Percentiles rank a stretch among this genome's conserved stretches.
phyloP scores from a whole-genome alignment of 2,113 vertebrate genomes.

The Procapra przewalskii region DNA sequence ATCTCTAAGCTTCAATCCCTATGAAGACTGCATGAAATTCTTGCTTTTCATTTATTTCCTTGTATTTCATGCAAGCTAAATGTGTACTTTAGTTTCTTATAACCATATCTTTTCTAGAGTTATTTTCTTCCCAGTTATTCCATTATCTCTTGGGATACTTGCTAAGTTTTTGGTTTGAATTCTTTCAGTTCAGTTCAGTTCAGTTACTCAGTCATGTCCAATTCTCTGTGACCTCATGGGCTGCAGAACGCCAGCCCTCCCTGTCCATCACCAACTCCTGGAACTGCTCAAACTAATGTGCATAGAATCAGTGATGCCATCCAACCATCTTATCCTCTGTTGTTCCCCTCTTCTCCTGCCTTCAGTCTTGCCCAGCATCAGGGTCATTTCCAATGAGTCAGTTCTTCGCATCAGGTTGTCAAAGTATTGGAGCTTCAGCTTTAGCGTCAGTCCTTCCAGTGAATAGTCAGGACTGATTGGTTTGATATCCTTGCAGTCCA shows the following conservation, averaged over 20 bases:
- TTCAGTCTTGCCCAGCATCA: neutral
- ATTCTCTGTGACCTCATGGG: neutral
- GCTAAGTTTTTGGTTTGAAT: neutral
- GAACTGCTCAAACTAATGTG: neutral
- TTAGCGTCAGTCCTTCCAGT: neutral
- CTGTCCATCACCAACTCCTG: neutral
- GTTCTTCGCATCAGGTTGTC: neutral
- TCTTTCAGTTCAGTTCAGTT: neutral
- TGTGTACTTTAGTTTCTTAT: neutral
- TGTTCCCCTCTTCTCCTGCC: neutral
- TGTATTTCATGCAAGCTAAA: neutral
- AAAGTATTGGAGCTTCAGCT: neutral
- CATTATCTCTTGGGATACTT: neutral
- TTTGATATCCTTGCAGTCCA: neutral
- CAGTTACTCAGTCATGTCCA: neutral
- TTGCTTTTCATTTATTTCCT: neutral
- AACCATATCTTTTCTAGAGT: neutral
- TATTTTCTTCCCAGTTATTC: neutral
- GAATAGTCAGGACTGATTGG: neutral
- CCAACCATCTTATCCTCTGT: neutral
- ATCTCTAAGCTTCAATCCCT: neutral
- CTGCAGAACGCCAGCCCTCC: neutral
- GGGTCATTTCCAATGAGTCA: neutral
- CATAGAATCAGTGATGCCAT: fast-evolving
- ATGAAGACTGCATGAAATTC: neutral